These are phyloP conservation scores for Scaptomyza flava DNA, from an alignment of 2,888 invertebrate genomes.

Conservation along the genomic window DNA sequence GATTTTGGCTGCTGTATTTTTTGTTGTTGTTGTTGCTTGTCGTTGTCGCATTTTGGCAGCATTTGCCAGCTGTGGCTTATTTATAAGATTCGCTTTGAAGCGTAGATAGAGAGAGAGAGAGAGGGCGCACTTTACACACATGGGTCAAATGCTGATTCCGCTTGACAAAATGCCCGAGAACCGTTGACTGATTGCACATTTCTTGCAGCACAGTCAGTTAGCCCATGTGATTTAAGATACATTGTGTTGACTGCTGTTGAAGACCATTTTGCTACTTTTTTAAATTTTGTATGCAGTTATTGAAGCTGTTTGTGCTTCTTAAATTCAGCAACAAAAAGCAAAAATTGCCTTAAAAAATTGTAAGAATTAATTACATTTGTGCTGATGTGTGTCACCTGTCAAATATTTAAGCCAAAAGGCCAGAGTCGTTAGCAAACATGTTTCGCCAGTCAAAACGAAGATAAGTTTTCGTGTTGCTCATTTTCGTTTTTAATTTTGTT, in stretches of 20 bases:
- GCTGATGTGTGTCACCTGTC: slow-evolving; percentile 33
- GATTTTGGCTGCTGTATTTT: slow-evolving; percentile 26
- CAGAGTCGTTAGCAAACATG: slow-evolving; percentile 15
- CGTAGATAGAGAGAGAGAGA: slow-evolving; percentile 2
- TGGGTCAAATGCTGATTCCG: slow-evolving; percentile 65
- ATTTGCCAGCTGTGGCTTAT: slow-evolving; percentile 63
- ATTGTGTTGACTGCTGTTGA: slow-evolving; percentile 32
- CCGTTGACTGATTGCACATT: slow-evolving; percentile 65
- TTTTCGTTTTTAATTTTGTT: slow-evolving; percentile 5
- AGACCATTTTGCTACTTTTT: not conserved
- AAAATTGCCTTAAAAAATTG: not conserved
- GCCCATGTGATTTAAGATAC: slow-evolving; percentile 34
- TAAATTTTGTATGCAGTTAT: slow-evolving; percentile 3
- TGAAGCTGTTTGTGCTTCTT: not conserved
- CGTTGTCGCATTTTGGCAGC: slow-evolving; percentile 43
- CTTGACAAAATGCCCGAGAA: slow-evolving; percentile 63
- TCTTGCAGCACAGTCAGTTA: slow-evolving; percentile 5
- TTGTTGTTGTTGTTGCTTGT: slow-evolving; percentile 5
- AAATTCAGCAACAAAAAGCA: not conserved
- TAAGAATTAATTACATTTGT: slow-evolving; percentile 24
- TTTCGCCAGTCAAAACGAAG: slow-evolving; percentile 10
- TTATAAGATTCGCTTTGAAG: slow-evolving; percentile 74
- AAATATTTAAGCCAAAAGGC: slow-evolving; percentile 18
- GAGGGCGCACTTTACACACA: slow-evolving; percentile 58
- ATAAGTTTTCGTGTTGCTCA: slow-evolving; percentile 20